A percentile compares a stretch with the other conserved stretches of the same genome.
Conservation (phyloP, 2,113 vertebrate genomes). For the Riparia riparia region DNA sequence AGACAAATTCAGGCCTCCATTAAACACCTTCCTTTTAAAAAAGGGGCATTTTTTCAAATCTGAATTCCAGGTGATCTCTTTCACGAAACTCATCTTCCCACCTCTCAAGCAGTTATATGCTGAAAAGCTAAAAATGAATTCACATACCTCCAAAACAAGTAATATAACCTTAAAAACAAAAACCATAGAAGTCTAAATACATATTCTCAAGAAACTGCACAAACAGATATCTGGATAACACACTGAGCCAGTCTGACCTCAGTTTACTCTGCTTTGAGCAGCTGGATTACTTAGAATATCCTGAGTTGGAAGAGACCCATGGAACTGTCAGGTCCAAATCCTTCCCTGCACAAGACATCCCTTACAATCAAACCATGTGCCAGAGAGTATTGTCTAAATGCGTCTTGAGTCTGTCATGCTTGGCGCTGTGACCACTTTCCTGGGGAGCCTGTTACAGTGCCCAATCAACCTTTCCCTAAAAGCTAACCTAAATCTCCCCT, state of each 20-base stretch:
- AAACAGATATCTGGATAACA: neutral
- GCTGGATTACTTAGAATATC: neutral
- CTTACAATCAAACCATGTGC: neutral
- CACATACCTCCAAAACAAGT: neutral
- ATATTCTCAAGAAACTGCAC: neutral
- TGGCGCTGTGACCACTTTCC: neutral
- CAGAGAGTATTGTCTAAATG: rapidly evolving
- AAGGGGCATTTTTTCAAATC: neutral
- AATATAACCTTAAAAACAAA: neutral
- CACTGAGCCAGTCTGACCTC: neutral
- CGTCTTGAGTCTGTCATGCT: neutral
- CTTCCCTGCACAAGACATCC: neutral
- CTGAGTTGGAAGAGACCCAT: neutral
- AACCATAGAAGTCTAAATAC: neutral
- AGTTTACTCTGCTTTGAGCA: neutral
- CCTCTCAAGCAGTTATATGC: neutral
- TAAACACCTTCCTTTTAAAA: neutral
- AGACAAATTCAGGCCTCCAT: neutral
- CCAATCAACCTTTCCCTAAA: rapidly evolving
- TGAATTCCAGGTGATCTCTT: neutral
- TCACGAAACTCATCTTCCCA: neutral
- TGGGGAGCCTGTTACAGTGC: neutral
- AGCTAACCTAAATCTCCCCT: neutral
- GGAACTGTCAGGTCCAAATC: neutral
- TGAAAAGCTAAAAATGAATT: neutral